Base-by-base conservation (phyloP, 2,888 invertebrate genomes). In the Cantharis nigra region DNA sequence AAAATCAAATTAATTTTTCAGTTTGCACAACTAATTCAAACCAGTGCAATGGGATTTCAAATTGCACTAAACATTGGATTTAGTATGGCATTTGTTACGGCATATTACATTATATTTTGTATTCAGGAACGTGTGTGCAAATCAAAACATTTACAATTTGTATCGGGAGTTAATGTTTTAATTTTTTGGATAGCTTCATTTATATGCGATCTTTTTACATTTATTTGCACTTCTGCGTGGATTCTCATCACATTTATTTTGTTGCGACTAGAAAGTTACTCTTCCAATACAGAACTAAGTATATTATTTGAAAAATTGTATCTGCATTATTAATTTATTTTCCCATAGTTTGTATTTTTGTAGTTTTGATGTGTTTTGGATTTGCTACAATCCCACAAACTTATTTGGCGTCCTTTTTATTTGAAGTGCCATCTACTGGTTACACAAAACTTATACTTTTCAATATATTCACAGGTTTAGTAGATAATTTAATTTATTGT, bases 401-500 rank as follows among this genome's bases (percentile, higher is more conserved):
- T 80, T 96, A 96, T 85, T 83, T 95, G 10, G 86, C 91, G 63
- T 93, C 95, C 0, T 92, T 92, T 83, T 78, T 91, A 14, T 96
- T 96, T 86, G 89, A 89, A 9, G 92, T 93, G 7, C 94, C 96
- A 0, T 92, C 96, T 0, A 91, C 93, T 0, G 96, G 96, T 10
- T 95, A 93, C 86, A 93, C 94, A 0, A 90, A 93, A 81, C 89
- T 94, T 83, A 93, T 93, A 63, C 92, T 96, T 83, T 87, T 94
- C 63, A 95, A 94, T 83, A 90, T 94, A 11, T 90, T 96, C 75
- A 90, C 93, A 77, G 96, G 95, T 94, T 89, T 89, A 49, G 49
- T 49, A 23, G 74, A 33, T 16, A 0, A 16, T 16, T 1, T 16
- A 20, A 69, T 72, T 26, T 7, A 23, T 23, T 49, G 10, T 49